Base-by-base conservation (phyloP, 1,140 invertebrate genomes). In the Megalopta genalis region DNA sequence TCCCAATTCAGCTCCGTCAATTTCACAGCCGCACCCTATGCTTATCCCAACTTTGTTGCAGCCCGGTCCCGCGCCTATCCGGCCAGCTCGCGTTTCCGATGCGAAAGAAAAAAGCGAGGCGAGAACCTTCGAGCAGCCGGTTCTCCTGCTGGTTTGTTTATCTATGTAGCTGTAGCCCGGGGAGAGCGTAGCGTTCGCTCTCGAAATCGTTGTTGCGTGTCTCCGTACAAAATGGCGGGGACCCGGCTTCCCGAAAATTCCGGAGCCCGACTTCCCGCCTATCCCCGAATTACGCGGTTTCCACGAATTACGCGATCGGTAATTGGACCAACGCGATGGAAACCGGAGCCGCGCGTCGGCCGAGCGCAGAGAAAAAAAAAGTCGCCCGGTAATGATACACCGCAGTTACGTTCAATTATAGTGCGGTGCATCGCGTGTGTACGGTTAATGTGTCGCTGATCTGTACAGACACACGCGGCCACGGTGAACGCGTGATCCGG, bases 121-220 rank as follows among this genome's bases (percentile, higher is more conserved):
- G 42, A 27, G 66, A 37, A 49, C 9, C 49, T 65, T 68, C 32
- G 32, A 32, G 32, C 7, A n/a, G 32, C 57, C n/a, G 23, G 9
- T 21, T 54, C 39, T 21, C 32, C 0, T 18, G 52, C 5, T 52
- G 52, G 64, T 81, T 82, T 85, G 79, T 85, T 85, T 82, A 82
- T n/a, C 74, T 63, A 75, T 63, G 25, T 12, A 10, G 10, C 9
- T 12, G 14, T 46, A 46, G 42, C 42, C 68, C 82, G 52, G 27
- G 66, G 9, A 52, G 79, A 52, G 79, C 37, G n/a, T 62, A 68
- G 60, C 27, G 67, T 3, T 46, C 73, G 16, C 49, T 21, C n/a
- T n/a, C 18, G 57, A 87, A 88, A 88, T 88, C 78, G 83, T 74
- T 37, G 73, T 88, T 87, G 87, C 87, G 87, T 88, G 87, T 52